Conservation (phyloP, 2,113 vertebrate genomes). For the Petaurus breviceps region DNA sequence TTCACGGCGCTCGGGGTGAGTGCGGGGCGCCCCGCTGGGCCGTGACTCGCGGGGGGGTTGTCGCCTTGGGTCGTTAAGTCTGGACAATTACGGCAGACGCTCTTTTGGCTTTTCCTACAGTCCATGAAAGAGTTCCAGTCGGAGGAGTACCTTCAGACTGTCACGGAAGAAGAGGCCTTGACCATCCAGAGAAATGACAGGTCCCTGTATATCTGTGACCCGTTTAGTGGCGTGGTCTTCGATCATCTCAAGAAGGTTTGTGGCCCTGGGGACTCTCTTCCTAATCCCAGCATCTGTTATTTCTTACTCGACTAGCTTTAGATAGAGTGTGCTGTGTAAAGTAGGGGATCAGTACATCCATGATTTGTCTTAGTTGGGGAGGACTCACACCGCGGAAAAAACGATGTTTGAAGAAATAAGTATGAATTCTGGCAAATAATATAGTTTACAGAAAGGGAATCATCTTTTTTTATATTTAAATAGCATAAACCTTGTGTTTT, state of each 20-base stretch:
- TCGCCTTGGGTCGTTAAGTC: background rate
- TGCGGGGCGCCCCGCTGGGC: background rate
- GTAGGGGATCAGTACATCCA: background rate
- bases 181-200: constrained; percentile 91
- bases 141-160: constrained; percentile 91
- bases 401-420: too few species aligned
- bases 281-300: background rate
- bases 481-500: constrained; percentile 1
- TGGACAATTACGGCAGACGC: background rate
- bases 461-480: background rate
- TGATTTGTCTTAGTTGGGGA: too few species aligned
- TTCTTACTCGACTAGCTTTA: constrained; percentile 2
- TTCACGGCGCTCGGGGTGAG: constrained; percentile 93
- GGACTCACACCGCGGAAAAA: too few species aligned
- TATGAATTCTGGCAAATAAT: constrained; percentile 44
- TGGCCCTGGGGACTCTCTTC: background rate
- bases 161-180: constrained; percentile 89
- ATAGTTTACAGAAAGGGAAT: constrained; percentile 40
- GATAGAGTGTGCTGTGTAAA: background rate
- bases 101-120: constrained; percentile 80
- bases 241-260: constrained; percentile 92
- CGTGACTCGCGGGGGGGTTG: too few species aligned
- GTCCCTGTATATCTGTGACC: constrained; percentile 95
- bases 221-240: constrained; percentile 90
- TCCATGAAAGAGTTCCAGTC: constrained; percentile 95